Evolutionary conservation across 2,888 invertebrate genomes (phyloP).

Genomic region (Dicyrtoma fusca): DNA sequence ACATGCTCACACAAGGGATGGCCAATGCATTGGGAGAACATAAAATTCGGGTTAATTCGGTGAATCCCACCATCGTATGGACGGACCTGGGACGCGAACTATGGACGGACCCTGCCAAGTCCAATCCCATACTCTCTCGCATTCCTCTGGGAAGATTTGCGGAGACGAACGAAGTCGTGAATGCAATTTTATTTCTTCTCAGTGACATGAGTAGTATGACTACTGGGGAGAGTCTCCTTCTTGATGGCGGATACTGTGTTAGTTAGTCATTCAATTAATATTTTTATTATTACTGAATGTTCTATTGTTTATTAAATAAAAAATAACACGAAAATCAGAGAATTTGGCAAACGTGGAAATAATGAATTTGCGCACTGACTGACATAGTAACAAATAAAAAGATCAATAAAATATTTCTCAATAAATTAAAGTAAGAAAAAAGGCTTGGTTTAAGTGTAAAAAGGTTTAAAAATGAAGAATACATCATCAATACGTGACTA

Average conservation of each 20-base stretch:
- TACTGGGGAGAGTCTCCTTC: conserved; percentile 45
- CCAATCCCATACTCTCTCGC: conserved; percentile 70
- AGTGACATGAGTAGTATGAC: conserved; percentile 61
- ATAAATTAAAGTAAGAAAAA: no score
- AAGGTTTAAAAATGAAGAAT: no score
- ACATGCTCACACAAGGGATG: conserved; percentile 62
- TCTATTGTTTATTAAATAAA: no score
- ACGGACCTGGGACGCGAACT: conserved; percentile 60
- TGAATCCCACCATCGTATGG: conserved; percentile 64
- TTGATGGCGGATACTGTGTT: conserved; percentile 43
- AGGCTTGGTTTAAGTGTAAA: no score
- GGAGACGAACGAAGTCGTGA: conserved; percentile 79
- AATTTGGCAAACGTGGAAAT: no score
- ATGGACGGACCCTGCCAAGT: conserved; percentile 63
- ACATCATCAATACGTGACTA: no score
- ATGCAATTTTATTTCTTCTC: conserved; percentile 75
- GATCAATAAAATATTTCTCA: no score
- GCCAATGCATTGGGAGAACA: conserved; percentile 63
- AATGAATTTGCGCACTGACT: no score
- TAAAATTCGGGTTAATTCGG: conserved; percentile 63
- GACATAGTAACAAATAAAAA: no score
- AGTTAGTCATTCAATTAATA: no score
- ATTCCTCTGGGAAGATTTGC: conserved; percentile 78
- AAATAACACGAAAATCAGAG: no score
- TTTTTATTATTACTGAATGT: no score